These are phyloP conservation scores for Ctenoplectra terminalis DNA, from an alignment of 1,140 invertebrate species.

Conservation along the genomic window DNA sequence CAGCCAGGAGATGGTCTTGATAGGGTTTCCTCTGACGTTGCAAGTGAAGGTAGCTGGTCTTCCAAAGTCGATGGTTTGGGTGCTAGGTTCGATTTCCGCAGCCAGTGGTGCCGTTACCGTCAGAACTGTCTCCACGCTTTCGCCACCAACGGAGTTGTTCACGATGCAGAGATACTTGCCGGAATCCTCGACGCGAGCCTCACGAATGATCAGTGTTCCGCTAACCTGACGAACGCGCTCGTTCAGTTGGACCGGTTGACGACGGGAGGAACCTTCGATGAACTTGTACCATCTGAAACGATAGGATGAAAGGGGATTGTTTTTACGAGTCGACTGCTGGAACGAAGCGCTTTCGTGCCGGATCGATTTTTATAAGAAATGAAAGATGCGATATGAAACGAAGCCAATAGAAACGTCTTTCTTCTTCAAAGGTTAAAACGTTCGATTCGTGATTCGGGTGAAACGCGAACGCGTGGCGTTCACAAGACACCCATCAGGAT, in stretches of 20 bases:
- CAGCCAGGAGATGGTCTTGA: constrained; percentile 94
- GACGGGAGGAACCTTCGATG: constrained; percentile 91
- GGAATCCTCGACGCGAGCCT: constrained; percentile 95
- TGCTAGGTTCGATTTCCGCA: constrained; percentile 93
- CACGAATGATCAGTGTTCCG: constrained; percentile 95
- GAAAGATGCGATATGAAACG: constrained; percentile 8
- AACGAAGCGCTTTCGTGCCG: constrained; percentile 9
- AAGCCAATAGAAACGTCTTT: constrained; percentile 24
- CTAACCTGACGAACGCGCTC: constrained; percentile 96
- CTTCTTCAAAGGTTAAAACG: background rate
- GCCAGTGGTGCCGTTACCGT: constrained; percentile 95
- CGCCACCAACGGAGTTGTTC: constrained; percentile 96
- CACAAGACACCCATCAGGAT: background rate
- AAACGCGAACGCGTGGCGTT: background rate
- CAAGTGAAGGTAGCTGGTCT: constrained; percentile 95
- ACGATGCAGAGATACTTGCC: constrained; percentile 97
- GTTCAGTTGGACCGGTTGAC: constrained; percentile 92
- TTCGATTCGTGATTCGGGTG: background rate
- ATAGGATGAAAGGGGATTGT: constrained; percentile 47
- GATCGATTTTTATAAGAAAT: background rate
- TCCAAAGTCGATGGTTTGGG: constrained; percentile 96
- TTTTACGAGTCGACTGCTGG: constrained; percentile 30
- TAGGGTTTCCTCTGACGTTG: constrained; percentile 94
- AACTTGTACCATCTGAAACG: constrained; percentile 96
- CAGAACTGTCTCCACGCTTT: constrained; percentile 95